Base-by-base conservation (phyloP, 2,797 vertebrate genomes). In the Lacerta viridis region DNA sequence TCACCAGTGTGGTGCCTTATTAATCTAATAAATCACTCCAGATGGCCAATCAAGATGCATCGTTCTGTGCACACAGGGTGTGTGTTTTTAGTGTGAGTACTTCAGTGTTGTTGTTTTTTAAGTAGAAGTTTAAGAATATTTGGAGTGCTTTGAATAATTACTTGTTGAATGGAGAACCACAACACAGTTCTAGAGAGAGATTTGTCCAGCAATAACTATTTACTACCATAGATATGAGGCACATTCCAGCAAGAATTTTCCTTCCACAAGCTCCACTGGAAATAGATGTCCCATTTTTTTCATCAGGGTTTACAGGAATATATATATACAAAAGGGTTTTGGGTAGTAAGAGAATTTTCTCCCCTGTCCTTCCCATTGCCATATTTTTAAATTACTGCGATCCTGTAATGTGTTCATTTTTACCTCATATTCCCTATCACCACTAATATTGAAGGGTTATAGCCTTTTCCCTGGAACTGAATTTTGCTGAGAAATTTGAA, bases 21-120 rank as follows among this genome's bases (percentile, higher is more conserved):
- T 91, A 93, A 91, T 93, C 8, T 84, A 90, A 88, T 93, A 87
- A 89, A 94, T 96, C 91, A 91, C 0, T 4, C 43, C 0, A 88
- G 93, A 68, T 86, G 91, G 85, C 71, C 89, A 78, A 18, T 80
- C 89, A 80, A 3, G 87, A 50, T 29, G 87, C 72, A 84, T 88
- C 43, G 41, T 84, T 87, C 18, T 39, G 78, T 75, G 79, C 82
- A 89, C 83, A 17, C n/a, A 20, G 29, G 50, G 23, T 71, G n/a
- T 80, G 76, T 17, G 17, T 72, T 7, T n/a, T 88, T 90, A 18
- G 1, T 36, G 3, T 75, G 76, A 83, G 9, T 89, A 23, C 90
- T 89, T 79, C 0, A 86, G 11, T 61, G 43, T 33, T 50, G 33
- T 85, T 66, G 1, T 33, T 80, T 43, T 43, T 43, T 79, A 83